Conservation (phyloP, 2,888 invertebrate species). For the Rhabditoides inermis region DNA sequence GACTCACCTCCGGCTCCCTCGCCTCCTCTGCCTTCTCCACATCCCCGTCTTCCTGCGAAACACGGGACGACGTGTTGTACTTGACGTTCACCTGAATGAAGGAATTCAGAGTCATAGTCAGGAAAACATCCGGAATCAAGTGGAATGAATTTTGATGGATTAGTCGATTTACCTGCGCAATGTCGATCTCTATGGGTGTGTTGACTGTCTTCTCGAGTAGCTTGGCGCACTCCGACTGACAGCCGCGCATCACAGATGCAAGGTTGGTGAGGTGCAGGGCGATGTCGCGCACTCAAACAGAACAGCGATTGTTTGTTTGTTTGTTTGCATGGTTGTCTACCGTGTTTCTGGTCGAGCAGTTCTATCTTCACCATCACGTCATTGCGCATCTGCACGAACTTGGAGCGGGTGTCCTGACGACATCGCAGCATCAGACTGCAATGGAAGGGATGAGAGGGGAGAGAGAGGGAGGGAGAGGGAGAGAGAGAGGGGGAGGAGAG, state of each 20-base stretch:
- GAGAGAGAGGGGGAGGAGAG: too few relatives aligned
- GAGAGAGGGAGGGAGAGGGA: too few relatives aligned
- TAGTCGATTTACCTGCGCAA: constrained; percentile 28
- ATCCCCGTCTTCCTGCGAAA: too few relatives aligned
- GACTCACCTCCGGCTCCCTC: neutral
- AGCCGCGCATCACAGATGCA: constrained; percentile 72
- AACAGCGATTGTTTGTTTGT: neutral
- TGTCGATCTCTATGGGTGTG: constrained; percentile 31
- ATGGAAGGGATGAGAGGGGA: too few relatives aligned
- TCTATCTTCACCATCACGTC: constrained; percentile 86
- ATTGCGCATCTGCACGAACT: constrained; percentile 70
- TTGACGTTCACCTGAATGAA: too few relatives aligned
- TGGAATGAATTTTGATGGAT: too few relatives aligned
- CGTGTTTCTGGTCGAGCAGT: constrained; percentile 91
- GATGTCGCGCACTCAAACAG: constrained; percentile 72
- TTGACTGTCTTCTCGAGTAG: constrained; percentile 21
- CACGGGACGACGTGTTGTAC: too few relatives aligned
- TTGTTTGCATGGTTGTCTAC: constrained; percentile 42
- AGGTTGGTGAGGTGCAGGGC: constrained; percentile 69
- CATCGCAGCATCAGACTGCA: constrained; percentile 83
- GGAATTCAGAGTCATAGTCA: too few relatives aligned
- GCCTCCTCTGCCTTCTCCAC: neutral
- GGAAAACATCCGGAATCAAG: too few relatives aligned
- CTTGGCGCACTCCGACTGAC: constrained; percentile 63
- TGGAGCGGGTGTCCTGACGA: constrained; percentile 80